These are phyloP conservation scores for Sinocyclocheilus rhinocerous DNA, from an alignment of 2,113 vertebrate species.

Conservation along the genomic window DNA sequence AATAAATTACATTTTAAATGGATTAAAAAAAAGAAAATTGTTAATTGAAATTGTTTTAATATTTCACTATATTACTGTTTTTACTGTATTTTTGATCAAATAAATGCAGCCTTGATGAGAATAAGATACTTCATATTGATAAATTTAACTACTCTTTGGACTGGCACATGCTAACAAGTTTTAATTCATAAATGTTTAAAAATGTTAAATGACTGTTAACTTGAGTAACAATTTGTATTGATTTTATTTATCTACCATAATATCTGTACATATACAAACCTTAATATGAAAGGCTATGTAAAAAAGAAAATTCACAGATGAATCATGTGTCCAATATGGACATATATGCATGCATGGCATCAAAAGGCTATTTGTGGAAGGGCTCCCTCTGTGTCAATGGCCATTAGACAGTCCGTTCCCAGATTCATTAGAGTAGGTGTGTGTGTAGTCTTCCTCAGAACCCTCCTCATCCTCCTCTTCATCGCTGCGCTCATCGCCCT, in stretches of 20 bases:
- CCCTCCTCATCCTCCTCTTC: conserved; percentile 51
- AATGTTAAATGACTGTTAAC: not conserved
- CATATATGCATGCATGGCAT: conserved; percentile 61
- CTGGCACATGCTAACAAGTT: not conserved
- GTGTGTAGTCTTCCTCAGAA: conserved; percentile 58
- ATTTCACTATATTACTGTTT: not conserved
- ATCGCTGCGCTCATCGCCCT: conserved; percentile 59
- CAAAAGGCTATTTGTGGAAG: not conserved
- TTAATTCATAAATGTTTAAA: not conserved
- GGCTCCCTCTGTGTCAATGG: conserved; percentile 9
- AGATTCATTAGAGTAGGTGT: conserved; percentile 70
- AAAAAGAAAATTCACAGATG: conserved; percentile 61
- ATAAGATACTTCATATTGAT: not conserved
- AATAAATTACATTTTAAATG: not conserved
- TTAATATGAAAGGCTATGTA: conserved; percentile 63
- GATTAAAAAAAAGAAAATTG: not conserved
- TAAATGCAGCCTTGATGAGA: not conserved
- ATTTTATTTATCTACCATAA: not conserved
- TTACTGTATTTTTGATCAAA: not conserved
- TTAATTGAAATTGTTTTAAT: not conserved
- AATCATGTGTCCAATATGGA: conserved; percentile 65
- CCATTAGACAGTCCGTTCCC: conserved; percentile 45
- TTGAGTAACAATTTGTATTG: not conserved
- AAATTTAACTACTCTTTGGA: not conserved
- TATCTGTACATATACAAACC: conserved; percentile 58